Conservation (phyloP, 2,797 vertebrate genomes). For the Morelia viridis region DNA sequence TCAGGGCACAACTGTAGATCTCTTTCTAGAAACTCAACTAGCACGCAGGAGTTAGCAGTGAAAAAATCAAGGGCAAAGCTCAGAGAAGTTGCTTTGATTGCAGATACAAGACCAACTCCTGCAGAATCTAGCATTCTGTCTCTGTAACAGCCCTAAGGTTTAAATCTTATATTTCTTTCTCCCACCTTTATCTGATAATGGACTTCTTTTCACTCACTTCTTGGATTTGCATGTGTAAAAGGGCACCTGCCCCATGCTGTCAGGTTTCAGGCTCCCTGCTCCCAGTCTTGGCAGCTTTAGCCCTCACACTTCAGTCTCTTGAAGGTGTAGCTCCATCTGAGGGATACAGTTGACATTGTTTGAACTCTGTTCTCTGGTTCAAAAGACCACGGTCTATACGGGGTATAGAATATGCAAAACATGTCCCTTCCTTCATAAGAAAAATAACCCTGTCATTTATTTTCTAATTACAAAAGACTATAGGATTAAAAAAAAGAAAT, state of each 20-base stretch:
- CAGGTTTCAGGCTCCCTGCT: background rate
- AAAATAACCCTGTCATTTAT: slow-evolving; percentile 72
- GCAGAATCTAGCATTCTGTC: background rate
- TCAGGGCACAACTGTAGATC: background rate
- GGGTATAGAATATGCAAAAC: slow-evolving; percentile 63
- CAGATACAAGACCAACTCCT: background rate
- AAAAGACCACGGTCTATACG: background rate
- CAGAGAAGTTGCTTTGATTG: background rate
- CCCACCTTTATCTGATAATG: background rate
- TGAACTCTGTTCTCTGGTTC: slow-evolving; percentile 41
- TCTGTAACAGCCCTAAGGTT: background rate
- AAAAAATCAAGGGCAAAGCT: background rate
- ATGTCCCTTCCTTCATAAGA: slow-evolving; percentile 57
- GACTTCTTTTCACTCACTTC: background rate
- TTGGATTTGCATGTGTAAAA: background rate
- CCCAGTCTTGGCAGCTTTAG: background rate
- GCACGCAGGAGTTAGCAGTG: background rate
- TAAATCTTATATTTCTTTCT: background rate
- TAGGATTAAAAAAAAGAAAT: slow-evolving; percentile 63
- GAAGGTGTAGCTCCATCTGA: slow-evolving; percentile 10
- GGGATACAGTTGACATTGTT: slow-evolving; percentile 19
- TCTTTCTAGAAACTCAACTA: background rate
- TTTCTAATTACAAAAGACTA: slow-evolving; percentile 78
- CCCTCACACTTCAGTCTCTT: background rate
- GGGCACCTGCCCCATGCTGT: background rate